Percentiles rank a stretch among this genome's conserved stretches.
phyloP scores from a whole-genome alignment of 2,113 vertebrate species.

The Anarhynchus alexandrinus region DNA sequence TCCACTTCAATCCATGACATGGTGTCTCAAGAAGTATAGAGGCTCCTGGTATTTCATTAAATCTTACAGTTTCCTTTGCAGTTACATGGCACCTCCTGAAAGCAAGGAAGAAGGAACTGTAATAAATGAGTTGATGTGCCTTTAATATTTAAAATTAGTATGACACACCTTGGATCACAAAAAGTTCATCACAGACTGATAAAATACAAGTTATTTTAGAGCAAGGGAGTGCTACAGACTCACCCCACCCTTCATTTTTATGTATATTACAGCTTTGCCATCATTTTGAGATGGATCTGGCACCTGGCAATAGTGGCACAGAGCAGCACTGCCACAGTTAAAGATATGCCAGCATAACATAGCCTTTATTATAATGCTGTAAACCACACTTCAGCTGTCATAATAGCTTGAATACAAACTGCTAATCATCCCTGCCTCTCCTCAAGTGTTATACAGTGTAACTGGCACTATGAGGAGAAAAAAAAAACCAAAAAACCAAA shows the following conservation, averaged over 20 bases:
- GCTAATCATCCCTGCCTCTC: background rate
- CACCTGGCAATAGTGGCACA: background rate
- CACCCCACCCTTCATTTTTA: background rate
- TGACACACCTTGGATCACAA: background rate
- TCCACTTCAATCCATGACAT: background rate
- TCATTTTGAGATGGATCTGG: background rate
- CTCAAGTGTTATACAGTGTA: background rate
- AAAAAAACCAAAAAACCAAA: too few relatives aligned
- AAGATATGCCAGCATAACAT: background rate
- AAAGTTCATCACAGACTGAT: background rate
- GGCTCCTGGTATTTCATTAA: background rate
- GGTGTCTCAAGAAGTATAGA: background rate
- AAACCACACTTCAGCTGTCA: background rate
- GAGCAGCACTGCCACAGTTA: background rate
- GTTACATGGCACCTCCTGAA: background rate
- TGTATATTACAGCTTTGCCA: background rate
- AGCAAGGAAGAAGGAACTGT: background rate
- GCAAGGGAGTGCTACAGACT: background rate
- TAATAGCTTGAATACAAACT: background rate
- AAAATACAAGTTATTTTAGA: conserved; percentile 1
- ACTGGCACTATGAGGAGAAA: background rate
- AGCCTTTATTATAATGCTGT: background rate
- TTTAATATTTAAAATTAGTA: conserved; percentile 8
- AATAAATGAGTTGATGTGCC: background rate
- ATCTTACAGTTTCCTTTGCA: background rate